Base-by-base conservation (phyloP, 2,797 vertebrate genomes). In the Euthynnus affinis region DNA sequence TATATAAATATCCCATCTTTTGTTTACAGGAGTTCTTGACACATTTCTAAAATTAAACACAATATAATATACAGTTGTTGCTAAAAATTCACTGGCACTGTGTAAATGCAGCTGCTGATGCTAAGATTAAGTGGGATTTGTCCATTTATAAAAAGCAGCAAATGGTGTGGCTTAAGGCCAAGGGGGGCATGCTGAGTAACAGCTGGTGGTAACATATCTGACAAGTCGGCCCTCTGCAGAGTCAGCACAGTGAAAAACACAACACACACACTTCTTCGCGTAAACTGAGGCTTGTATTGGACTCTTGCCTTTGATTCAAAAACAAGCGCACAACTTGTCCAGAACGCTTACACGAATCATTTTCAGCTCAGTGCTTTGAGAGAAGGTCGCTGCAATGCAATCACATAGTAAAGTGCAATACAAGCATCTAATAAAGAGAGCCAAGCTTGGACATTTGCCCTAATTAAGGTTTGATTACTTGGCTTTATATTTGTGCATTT, bases 141-240 rank as follows among this genome's bases (percentile, higher is more conserved):
- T 58, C 5, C 3, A 64, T 83, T 80, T 82, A 85, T 87, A 74
- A 88, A 90, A 88, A 86, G 68, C 80, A 78, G 46, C 76, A 78
- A 73, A 42, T 73, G 29, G 51, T 81, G 58, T 70, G 63, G 62
- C 15, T 5, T 13, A 22, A 49, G 76, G 46, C 66, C 58, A 52
- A 64, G 3, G 29, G 53, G 61, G 37, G 5, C 70, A 51, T 23
- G 79, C 29, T 60, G 49, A 64, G 46, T 6, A 82, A 84, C 81
- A 81, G 76, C 83, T 86, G 85, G 76, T 59, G 69, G 58, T 52
- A 71, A 73, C 63, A 70, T 74, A 80, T 69, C 77, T 63, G 67
- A 29, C 73, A 80, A 56, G 77, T 42, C 34, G 20, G 51, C 59
- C 46, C 46, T 72, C 3, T 56, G 57, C 3, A 25, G 49, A 34